A percentile compares a stretch with the other conserved stretches of the same genome.
Conservation (phyloP, 2,113 vertebrate species). For the Amblyornis subalaris region DNA sequence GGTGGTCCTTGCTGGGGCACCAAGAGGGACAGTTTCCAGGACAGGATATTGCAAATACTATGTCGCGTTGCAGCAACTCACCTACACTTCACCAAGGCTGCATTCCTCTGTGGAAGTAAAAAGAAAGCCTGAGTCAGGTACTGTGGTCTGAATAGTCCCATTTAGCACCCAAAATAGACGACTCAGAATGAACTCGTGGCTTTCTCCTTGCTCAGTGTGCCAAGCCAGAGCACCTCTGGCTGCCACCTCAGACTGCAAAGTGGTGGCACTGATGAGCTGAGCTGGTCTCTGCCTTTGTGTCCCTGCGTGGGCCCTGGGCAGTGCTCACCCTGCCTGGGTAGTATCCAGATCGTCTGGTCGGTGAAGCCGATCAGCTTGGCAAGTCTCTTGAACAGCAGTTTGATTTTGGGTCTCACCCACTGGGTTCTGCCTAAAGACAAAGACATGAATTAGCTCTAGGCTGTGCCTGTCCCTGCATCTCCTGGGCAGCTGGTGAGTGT, state of each 20-base stretch:
- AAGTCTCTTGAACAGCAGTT: not conserved
- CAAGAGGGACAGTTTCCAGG: not conserved
- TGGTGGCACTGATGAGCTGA: not conserved
- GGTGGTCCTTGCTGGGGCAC: not conserved
- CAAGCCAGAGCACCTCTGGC: not conserved
- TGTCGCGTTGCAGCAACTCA: not conserved
- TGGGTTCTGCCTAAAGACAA: not conserved
- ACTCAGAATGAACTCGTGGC: not conserved
- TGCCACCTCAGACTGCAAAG: not conserved
- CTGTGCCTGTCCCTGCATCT: not conserved
- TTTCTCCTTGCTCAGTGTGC: not conserved
- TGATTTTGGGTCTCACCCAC: not conserved
- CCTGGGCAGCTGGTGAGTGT: not conserved
- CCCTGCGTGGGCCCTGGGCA: not conserved
- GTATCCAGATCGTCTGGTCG: fast-evolving
- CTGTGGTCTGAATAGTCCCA: not conserved
- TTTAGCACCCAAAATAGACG: not conserved
- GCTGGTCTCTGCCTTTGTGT: not conserved
- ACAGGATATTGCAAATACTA: not conserved
- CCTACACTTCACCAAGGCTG: not conserved
- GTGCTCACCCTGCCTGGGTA: conserved; percentile 35
- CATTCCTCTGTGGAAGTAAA: conserved; percentile 38
- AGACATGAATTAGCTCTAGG: not conserved
- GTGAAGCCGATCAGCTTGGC: not conserved
- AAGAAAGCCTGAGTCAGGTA: not conserved